Conservation (phyloP, 2,797 vertebrate species). For the Enteromius afrohamiltoni region DNA sequence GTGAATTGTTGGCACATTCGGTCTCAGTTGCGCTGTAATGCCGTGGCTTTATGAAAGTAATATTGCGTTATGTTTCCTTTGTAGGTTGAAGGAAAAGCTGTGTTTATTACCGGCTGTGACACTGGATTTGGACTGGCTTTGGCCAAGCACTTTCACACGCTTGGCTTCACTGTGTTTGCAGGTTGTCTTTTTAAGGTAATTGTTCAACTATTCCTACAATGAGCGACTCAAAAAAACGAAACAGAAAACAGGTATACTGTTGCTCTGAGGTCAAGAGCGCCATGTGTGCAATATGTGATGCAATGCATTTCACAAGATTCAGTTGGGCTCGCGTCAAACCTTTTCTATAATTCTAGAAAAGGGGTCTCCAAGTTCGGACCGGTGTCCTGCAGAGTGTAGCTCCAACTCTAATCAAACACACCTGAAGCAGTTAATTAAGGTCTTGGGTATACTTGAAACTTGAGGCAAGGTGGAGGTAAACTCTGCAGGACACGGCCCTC, state of each 20-base stretch:
- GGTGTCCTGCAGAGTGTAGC: no score
- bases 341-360: not conserved
- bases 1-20: not conserved
- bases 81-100: constrained; percentile 82
- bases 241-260: no score
- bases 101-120: constrained; percentile 88
- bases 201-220: not conserved
- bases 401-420: no score
- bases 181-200: constrained; percentile 83
- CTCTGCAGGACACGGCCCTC: no score
- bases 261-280: not conserved
- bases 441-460: no score
- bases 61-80: not conserved
- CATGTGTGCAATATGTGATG: not conserved
- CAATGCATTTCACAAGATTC: constrained; percentile 28
- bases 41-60: not conserved
- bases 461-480: no score
- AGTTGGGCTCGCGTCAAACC: not conserved
- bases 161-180: constrained; percentile 87
- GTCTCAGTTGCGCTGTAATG: not conserved
- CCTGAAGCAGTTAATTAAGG: no score
- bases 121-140: constrained; percentile 85
- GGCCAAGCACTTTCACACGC: constrained; percentile 80
- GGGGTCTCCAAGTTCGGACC: no score
- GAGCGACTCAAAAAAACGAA: no score